Conservation (phyloP, 2,888 invertebrate species). For the Caenorhabditis becei region DNA sequence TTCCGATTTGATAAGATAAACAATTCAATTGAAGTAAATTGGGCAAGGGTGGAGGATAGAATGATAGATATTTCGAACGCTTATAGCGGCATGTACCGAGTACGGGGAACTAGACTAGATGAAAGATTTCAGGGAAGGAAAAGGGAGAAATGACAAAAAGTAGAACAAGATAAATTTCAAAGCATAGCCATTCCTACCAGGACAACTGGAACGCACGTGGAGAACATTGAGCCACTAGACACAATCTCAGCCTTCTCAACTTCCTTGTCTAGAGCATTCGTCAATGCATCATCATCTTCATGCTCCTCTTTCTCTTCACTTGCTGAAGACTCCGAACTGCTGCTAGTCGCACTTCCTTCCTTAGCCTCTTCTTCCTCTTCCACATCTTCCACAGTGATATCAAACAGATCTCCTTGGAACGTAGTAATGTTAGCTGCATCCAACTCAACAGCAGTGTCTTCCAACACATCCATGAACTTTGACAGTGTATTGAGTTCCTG, state of each 20-base stretch:
- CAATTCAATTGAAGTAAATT: constrained; percentile 2
- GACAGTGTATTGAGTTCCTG: constrained; percentile 22
- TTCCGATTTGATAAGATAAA: constrained; percentile 51
- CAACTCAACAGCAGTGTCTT: constrained; percentile 47
- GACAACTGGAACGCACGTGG: background rate
- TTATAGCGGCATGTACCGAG: constrained; percentile 7
- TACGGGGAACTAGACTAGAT: constrained; percentile 8
- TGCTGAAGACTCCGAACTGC: constrained; percentile 37
- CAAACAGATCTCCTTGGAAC: constrained; percentile 43
- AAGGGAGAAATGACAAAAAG: too few relatives aligned
- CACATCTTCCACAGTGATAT: constrained; percentile 49
- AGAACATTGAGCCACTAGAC: background rate
- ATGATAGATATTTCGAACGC: background rate
- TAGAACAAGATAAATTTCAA: constrained; percentile 1
- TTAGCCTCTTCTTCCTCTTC: constrained; percentile 34
- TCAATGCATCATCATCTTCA: constrained; percentile 6
- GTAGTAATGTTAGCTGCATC: constrained; percentile 53
- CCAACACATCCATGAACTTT: constrained; percentile 53
- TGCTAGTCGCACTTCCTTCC: constrained; percentile 37
- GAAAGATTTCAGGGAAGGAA: too few relatives aligned
- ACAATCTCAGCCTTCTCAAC: constrained; percentile 22
- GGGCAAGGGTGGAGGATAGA: background rate
- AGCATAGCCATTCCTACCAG: background rate
- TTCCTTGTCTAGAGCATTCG: background rate
- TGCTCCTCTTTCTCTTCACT: constrained; percentile 10